These are phyloP conservation scores for Oreocharis arfaki DNA, from an alignment of 2,113 vertebrate species.

Conservation along the genomic window DNA sequence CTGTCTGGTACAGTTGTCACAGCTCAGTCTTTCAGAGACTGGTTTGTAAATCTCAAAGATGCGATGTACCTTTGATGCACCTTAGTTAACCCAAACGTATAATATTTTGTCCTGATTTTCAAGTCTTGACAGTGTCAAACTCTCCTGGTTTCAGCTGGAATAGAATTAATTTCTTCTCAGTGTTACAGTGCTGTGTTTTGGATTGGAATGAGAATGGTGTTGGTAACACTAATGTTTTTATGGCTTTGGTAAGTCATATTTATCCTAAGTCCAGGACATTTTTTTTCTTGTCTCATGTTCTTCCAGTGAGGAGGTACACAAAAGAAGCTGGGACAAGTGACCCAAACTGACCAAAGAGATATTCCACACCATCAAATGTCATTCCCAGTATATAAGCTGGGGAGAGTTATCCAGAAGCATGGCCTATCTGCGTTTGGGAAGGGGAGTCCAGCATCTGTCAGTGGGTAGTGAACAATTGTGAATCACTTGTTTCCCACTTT, in stretches of 20 bases:
- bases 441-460: background rate
- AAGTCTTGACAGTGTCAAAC: background rate
- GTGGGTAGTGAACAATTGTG: background rate
- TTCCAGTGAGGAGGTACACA: background rate
- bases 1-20: background rate
- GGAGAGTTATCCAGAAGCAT: fast-evolving
- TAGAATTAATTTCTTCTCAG: background rate
- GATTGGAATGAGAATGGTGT: background rate
- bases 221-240: background rate
- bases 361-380: background rate
- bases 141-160: background rate
- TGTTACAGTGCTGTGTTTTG: background rate
- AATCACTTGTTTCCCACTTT: background rate
- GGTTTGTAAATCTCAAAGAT: background rate
- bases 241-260: background rate
- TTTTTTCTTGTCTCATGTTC: background rate
- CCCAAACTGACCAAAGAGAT: background rate
- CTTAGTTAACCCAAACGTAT: background rate
- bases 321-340: background rate
- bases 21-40: background rate
- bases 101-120: background rate
- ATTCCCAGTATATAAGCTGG: too few species aligned
- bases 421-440: background rate
- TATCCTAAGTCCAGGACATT: background rate
- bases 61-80: background rate